Evolutionary conservation across 2,113 vertebrate genomes (phyloP).

Genomic region (Vulpes ferrilata): DNA sequence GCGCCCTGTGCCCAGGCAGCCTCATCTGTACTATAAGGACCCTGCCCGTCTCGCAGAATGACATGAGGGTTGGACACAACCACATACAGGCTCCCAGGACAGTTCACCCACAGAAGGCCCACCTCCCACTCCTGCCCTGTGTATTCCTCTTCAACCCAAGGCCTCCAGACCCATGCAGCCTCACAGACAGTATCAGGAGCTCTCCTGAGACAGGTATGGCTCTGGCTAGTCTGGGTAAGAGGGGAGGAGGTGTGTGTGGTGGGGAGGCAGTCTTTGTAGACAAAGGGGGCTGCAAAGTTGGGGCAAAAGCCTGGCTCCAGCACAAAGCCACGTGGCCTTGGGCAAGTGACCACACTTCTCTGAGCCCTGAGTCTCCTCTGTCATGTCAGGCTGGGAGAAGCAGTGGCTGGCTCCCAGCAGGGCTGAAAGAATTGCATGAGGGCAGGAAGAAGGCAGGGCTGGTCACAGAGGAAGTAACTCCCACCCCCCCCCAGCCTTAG

Average conservation of each 20-base stretch:
- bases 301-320: rapidly evolving
- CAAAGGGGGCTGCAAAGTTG: too few species aligned
- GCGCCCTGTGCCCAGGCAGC: rapidly evolving
- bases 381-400: rapidly evolving
- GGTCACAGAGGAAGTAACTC: neutral
- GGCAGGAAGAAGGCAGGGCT: neutral
- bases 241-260: rapidly evolving
- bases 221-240: neutral
- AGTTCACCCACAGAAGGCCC: neutral
- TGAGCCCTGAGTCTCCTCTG: neutral
- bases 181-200: rapidly evolving
- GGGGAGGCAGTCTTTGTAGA: too few species aligned
- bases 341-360: neutral
- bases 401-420: rapidly evolving
- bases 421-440: neutral
- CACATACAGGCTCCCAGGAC: neutral
- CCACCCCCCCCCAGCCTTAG: neutral
- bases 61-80: neutral
- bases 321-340: rapidly evolving
- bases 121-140: rapidly evolving
- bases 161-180: neutral
- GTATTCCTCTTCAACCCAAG: too few species aligned
- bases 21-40: neutral
- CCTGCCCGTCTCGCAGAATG: rapidly evolving
- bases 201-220: rapidly evolving